These are phyloP conservation scores for Grantiella picta DNA, from an alignment of 2,113 vertebrate species.

Conservation along the genomic window DNA sequence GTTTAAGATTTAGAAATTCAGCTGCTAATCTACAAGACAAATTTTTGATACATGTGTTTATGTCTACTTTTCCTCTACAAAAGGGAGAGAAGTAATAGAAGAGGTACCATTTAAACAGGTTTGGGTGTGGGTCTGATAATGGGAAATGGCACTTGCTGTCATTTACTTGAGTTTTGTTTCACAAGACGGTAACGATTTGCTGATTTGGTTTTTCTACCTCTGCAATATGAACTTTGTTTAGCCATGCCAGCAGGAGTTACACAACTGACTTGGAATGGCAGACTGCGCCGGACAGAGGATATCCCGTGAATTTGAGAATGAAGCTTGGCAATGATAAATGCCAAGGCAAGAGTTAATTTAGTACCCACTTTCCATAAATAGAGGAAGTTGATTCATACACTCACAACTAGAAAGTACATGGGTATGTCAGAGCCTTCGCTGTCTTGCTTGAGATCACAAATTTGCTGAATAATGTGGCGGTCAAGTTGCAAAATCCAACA, in stretches of 20 bases:
- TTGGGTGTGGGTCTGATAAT: not conserved
- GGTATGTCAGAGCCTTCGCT: not conserved
- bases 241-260: constrained; percentile 1
- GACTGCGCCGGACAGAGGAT: not conserved
- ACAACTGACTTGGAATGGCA: not conserved
- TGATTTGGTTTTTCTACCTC: not conserved
- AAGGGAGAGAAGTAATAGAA: not conserved
- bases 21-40: not conserved
- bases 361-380: constrained; percentile 57
- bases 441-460: not conserved
- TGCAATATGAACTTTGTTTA: not conserved
- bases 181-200: rapidly evolving
- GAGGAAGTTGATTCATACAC: constrained; percentile 56
- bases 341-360: constrained; percentile 50
- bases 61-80: not conserved
- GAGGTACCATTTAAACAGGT: not conserved
- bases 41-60: not conserved
- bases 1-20: not conserved
- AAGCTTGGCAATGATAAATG: constrained; percentile 26
- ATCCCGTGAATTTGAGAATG: constrained; percentile 22
- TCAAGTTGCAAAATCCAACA: not conserved
- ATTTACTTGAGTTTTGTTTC: not conserved
- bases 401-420: constrained; percentile 20
- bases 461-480: not conserved
- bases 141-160: not conserved